Evolutionary conservation across 2,797 vertebrate species (phyloP).

Genomic region (Furcifer pardalis): DNA sequence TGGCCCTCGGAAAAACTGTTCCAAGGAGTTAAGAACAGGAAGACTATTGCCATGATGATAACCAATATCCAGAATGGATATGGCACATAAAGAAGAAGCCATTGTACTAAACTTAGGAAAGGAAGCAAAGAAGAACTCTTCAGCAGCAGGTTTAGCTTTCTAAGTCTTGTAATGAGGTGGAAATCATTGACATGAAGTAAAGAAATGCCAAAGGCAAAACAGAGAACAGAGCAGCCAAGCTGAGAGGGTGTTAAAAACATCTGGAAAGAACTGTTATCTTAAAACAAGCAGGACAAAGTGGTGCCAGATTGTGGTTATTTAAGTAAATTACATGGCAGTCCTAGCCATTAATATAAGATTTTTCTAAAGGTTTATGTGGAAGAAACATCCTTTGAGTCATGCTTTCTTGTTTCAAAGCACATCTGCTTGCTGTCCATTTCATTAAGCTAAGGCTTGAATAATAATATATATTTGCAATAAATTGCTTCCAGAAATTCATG

Average conservation of each 20-base stretch:
- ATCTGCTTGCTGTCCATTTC: not conserved
- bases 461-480: conserved; percentile 19
- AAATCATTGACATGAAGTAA: not conserved
- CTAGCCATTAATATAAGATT: not conserved
- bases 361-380: not conserved
- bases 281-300: not conserved
- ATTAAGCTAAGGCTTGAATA: not conserved
- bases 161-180: not conserved
- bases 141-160: not conserved
- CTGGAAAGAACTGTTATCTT: not conserved
- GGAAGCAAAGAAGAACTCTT: not conserved
- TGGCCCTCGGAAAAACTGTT: too few relatives aligned
- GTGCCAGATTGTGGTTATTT: not conserved
- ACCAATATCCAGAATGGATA: too few relatives aligned
- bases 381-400: not conserved
- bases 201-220: not conserved
- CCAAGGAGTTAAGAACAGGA: too few relatives aligned
- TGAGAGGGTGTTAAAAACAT: not conserved
- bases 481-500: conserved; percentile 3
- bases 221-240: not conserved
- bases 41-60: too few relatives aligned
- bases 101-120: not conserved
- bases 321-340: not conserved
- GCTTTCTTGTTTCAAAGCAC: not conserved
- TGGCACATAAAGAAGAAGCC: too few relatives aligned